Evolutionary conservation across 1,140 invertebrate genomes (phyloP), one percentile per base, ranked within the genome.

Genomic region (Gryllus bimaculatus): DNA sequence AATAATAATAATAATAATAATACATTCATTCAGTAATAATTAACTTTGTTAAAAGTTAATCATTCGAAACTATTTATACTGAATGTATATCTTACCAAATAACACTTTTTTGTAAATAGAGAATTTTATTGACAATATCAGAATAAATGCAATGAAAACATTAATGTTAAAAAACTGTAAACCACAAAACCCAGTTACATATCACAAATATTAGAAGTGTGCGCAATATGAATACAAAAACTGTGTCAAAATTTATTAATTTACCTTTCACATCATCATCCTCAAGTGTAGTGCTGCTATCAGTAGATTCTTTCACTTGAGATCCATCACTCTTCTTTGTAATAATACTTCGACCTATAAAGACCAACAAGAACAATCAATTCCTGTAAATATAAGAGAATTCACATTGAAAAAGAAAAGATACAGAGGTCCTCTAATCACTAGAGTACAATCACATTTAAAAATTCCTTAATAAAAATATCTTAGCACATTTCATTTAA

Each of bases 251-350:
- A 18, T 10, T 75, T 8, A 18, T 74, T 47, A 8, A 73, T 49
- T 90, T 91, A 95, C 93, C 93, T 92, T 95, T 95, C 82, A 91
- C 90, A 85, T 96, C 95, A 85, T 97, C 96, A 86, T 98, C 96
- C 87, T 96, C 90, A 78, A 96, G 92, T 81, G 96, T 97, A 84
- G 94, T 96, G 84, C 94, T 96, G 85, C 93, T 94, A 85, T 97
- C 96, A 49, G 95, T 96, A 39, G 95, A 97, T 87, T 97, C 96
- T 86, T 97, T 98, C 20, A 97, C 95, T 88, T 97, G 95, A 80
- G 95, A 96, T 81, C 95, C 95, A 84, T 96, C 95, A 75, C 94
- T 93, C 86, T 97, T 97, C 87, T 97, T 97, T 82, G 93, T 94
- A 78, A 96, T 92, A 88, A 96, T 96, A 84, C 92, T 94, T 88